Evolutionary conservation across 1,140 invertebrate genomes (phyloP).

Genomic region (Eulimnadia texana): DNA sequence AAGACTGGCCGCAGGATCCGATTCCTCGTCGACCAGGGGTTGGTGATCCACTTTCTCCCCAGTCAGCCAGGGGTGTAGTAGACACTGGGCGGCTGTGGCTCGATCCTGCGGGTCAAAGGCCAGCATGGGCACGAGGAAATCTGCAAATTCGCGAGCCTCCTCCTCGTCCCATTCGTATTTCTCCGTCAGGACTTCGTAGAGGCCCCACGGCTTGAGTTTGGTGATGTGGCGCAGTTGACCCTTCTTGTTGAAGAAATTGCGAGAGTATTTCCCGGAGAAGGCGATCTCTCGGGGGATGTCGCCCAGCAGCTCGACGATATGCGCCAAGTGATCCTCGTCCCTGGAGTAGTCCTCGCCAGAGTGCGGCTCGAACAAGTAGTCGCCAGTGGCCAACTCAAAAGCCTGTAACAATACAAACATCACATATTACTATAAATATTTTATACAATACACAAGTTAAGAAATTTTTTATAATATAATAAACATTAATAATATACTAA

Average conservation of each 20-base stretch:
- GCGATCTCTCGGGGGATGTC: conserved; percentile 47
- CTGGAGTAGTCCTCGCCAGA: conserved; percentile 45
- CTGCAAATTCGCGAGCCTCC: conserved; percentile 45
- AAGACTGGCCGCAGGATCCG: too few species aligned
- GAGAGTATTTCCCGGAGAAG: conserved; percentile 47
- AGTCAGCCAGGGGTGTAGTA: conserved; percentile 47
- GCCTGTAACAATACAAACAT: conserved; percentile 35
- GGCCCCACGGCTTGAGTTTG: conserved; percentile 52
- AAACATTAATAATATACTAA: conserved; percentile 5
- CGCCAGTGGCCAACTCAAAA: conserved; percentile 60
- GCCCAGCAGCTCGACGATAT: conserved; percentile 58
- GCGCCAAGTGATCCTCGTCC: conserved; percentile 65
- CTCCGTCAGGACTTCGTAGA: conserved; percentile 50
- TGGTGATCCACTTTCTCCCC: background rate
- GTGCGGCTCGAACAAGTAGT: conserved; percentile 63
- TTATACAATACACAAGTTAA: too few species aligned
- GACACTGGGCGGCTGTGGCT: conserved; percentile 43
- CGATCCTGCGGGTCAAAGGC: conserved; percentile 46
- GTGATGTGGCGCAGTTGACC: conserved; percentile 49
- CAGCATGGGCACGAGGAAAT: conserved; percentile 57
- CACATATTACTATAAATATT: background rate
- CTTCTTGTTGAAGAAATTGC: conserved; percentile 50
- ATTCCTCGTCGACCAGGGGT: background rate
- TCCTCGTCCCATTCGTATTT: conserved; percentile 54
- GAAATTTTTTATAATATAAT: background rate